Evolutionary conservation across 1,140 invertebrate genomes (phyloP).

Genomic region (Globodera rostochiensis): DNA sequence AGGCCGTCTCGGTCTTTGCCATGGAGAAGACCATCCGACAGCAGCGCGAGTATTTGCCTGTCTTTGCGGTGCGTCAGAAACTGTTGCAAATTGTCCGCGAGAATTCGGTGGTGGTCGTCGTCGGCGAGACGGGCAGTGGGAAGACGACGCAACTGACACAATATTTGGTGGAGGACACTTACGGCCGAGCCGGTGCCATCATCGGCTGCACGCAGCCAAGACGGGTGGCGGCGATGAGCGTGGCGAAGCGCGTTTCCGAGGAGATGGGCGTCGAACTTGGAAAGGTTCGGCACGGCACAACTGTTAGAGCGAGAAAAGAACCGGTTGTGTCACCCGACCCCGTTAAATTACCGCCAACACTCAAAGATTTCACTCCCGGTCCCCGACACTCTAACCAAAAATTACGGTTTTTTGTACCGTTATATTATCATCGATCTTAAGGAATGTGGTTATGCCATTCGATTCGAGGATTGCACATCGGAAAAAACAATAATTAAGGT

Average conservation of each 20-base stretch:
- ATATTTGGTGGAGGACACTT: constrained; percentile 96
- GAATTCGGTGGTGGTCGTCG: constrained; percentile 62
- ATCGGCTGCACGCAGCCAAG: constrained; percentile 89
- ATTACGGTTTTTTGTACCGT: no score
- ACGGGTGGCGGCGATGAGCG: constrained; percentile 93
- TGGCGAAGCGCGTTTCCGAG: constrained; percentile 96
- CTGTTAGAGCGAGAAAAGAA: background rate
- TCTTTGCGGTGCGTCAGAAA: constrained; percentile 91
- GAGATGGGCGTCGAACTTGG: constrained; percentile 87
- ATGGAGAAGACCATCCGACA: constrained; percentile 82
- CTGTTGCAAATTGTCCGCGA: constrained; percentile 75
- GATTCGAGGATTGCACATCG: constrained; percentile 98
- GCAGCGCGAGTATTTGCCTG: constrained; percentile 88
- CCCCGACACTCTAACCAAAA: no score
- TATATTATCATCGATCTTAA: background rate
- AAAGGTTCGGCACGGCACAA: constrained; percentile 47
- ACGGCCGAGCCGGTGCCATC: constrained; percentile 83
- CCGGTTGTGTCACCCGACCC: no score
- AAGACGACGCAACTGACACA: constrained; percentile 99
- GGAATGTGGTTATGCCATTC: constrained; percentile 90
- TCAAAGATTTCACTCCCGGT: no score
- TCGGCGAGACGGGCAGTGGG: constrained; percentile 94
- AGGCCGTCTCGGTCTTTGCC: constrained; percentile 85
- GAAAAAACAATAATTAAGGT: constrained; percentile 68
- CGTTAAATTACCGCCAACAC: no score